phyloP scores from a whole-genome alignment of 1,140 invertebrate genomes.

The Diabrotica undecimpunctata region DNA sequence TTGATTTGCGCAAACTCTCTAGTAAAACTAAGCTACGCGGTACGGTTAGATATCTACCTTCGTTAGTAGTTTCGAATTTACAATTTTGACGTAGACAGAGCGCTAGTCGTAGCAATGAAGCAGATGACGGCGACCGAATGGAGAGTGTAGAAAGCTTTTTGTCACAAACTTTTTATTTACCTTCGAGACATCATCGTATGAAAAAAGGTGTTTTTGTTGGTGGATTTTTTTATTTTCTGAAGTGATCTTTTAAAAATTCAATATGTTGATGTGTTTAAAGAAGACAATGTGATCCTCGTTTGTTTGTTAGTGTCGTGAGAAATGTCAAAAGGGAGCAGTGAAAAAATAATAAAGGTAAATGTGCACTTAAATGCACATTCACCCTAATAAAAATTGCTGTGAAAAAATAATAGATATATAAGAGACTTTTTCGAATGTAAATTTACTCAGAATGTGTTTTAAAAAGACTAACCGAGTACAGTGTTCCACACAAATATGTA shows the following conservation, averaged over 20 bases:
- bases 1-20: not conserved
- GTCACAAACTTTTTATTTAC: conserved; percentile 36
- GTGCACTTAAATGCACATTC: no score
- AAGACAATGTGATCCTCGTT: conserved; percentile 5
- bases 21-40: no score
- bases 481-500: conserved; percentile 43
- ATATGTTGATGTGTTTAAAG: not conserved
- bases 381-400: no score
- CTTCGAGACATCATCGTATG: conserved; percentile 23
- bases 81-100: no score
- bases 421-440: conserved; percentile 4
- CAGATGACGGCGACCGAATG: conserved; percentile 10
- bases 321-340: conserved; percentile 11
- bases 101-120: not conserved
- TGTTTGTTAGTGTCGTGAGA: conserved; percentile 13
- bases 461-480: conserved; percentile 32
- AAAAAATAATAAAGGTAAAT: conserved; percentile 8
- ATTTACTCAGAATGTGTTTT: conserved; percentile 34
- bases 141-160: conserved; percentile 18
- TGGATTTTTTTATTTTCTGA: not conserved
- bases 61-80: no score
- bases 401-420: not conserved
- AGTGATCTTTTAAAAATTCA: not conserved
- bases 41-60: no score
- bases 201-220: conserved; percentile 11